Evolutionary conservation across 2,113 vertebrate species (phyloP), one percentile per base, ranked within the genome.

Genomic region (Mungos mungo): DNA sequence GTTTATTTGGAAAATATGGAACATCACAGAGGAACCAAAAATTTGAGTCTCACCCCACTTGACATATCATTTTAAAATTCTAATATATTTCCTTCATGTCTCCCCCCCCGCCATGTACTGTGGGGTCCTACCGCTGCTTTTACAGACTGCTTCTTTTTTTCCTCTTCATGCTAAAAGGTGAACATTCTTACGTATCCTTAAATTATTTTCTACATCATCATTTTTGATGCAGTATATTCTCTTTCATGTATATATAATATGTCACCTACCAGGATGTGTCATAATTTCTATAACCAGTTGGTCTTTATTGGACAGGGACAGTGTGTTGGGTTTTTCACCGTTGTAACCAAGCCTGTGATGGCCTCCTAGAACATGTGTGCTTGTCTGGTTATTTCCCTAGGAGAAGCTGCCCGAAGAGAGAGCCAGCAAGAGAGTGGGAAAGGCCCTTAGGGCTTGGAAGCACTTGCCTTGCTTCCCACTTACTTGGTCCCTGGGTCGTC

Each of bases 401-500:
- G n/a, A 27, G 60, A 81, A 35, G 66, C 33, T 81, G 23, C 50
- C 50, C 47, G 90, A 66, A 54, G 25, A 27, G 0, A 29, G 63
- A 35, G 10, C 16, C 9, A 31, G 21, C 27, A 6, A 60, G 13
- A 45, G 14, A 63, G 60, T 0, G 0, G 93, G 3, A 38, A 74
- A 33, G 23, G 33, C 15, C 16, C 3, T 5, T 5, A 18, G 77
- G 21, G 9, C 4, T 16, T 18, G n/a, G 27, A 38, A 16, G 57
- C 27, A 1, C 35, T 60, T 14, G 21, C 29, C 4, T 31, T 16
- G 2, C 50, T 33, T 29, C 83, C 65, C 86, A 99, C 99, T 99
- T 98, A 99, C 99, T 98, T 99, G 98, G 98, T 97, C 95, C 98
- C 98, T 35, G 99, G 97, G 19, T 99, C 99, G 7, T 99, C 99